These are phyloP conservation scores for Drosophila seguyi DNA, from an alignment of 1,140 invertebrate species.

Conservation along the genomic window DNA sequence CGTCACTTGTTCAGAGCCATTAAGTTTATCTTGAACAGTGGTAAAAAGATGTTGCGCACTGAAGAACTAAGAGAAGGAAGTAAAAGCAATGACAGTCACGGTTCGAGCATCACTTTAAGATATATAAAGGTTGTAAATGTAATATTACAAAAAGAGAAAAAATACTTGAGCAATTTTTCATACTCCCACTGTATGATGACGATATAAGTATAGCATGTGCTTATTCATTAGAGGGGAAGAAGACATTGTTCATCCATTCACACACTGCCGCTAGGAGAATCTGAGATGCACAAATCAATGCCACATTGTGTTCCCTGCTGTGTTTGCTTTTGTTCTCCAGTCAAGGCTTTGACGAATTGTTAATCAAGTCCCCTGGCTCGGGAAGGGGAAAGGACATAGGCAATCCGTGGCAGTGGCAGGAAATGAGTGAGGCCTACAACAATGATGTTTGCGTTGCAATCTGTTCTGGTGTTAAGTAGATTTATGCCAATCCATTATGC, in stretches of 20 bases:
- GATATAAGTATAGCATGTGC: not conserved
- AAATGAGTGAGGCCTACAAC: slow-evolving; percentile 4
- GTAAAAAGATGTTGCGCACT: not conserved
- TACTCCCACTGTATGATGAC: not conserved
- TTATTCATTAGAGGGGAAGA: slow-evolving; percentile 11
- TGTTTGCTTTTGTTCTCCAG: slow-evolving; percentile 30
- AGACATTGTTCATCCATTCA: slow-evolving; percentile 15
- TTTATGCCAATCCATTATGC: slow-evolving; percentile 49
- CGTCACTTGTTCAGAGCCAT: slow-evolving; percentile 9
- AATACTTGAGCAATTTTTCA: too few species aligned
- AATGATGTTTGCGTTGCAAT: slow-evolving; percentile 47
- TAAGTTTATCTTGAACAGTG: slow-evolving; percentile 1
- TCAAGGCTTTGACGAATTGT: slow-evolving; percentile 42
- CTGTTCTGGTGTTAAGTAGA: slow-evolving; percentile 44
- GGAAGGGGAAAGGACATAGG: slow-evolving; percentile 27
- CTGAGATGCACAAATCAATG: slow-evolving; percentile 48
- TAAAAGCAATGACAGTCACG: not conserved
- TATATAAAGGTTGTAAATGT: too few species aligned
- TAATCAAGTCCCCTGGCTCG: slow-evolving; percentile 54
- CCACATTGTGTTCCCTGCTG: slow-evolving; percentile 25
- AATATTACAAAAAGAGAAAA: too few species aligned
- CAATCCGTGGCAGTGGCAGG: not conserved
- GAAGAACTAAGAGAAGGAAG: not conserved
- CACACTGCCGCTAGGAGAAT: slow-evolving; percentile 1
- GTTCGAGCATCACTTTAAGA: not conserved